Percentiles rank a stretch among this genome's conserved stretches.
Evolutionary conservation across 2,888 invertebrate species (phyloP).

Genomic region (Noctua janthe): DNA sequence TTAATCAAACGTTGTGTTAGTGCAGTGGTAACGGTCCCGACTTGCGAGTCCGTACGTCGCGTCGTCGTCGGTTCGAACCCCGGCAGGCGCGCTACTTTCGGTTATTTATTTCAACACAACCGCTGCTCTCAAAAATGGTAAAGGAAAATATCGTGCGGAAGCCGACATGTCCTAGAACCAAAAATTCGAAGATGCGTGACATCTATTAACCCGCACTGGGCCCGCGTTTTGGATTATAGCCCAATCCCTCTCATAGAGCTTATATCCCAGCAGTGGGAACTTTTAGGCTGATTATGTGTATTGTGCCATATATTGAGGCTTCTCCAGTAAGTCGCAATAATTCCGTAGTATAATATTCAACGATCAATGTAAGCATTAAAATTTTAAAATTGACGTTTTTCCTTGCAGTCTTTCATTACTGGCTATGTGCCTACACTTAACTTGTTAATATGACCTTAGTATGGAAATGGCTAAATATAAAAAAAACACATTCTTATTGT

Average conservation of each 20-base stretch:
- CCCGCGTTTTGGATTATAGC: not conserved
- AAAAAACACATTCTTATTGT: slow-evolving; percentile 17
- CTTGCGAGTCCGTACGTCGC: not conserved
- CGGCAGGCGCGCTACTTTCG: not conserved
- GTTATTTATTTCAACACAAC: not conserved
- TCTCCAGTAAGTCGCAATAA: not conserved
- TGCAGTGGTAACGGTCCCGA: not conserved
- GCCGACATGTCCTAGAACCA: not conserved
- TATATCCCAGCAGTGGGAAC: not conserved
- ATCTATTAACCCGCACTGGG: not conserved
- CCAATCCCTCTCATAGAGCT: not conserved
- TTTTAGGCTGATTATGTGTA: not conserved
- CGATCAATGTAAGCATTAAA: not conserved
- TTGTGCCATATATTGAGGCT: not conserved
- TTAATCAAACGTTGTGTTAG: not conserved
- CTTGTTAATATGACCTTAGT: slow-evolving; percentile 20
- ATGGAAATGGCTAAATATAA: slow-evolving; percentile 18
- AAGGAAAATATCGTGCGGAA: not conserved
- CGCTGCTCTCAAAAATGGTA: not conserved
- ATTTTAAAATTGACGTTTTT: not conserved
- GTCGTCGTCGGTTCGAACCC: not conserved
- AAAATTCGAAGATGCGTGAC: not conserved
- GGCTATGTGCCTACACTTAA: not conserved
- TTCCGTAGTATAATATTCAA: not conserved
- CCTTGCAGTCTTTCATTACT: not conserved